Conservation (phyloP, 2,888 invertebrate genomes). For the Acholoe squamosa region DNA sequence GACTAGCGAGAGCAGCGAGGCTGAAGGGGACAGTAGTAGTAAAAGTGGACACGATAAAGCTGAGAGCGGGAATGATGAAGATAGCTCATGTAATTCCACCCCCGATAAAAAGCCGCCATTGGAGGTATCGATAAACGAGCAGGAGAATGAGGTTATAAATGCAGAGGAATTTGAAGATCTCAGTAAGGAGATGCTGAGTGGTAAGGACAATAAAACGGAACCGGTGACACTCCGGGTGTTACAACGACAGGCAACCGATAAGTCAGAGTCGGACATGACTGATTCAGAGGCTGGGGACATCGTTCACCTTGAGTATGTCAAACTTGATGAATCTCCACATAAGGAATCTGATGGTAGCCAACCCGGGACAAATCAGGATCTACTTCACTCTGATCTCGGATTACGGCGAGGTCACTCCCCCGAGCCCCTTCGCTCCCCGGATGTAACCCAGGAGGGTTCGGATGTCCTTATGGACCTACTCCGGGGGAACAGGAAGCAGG, state of each 20-base stretch:
- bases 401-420: not conserved
- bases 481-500: too few relatives aligned
- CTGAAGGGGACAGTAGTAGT: constrained; percentile 21
- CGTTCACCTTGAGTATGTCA: constrained; percentile 49
- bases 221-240: not conserved
- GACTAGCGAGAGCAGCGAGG: not conserved
- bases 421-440: not conserved
- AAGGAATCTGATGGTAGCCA: not conserved
- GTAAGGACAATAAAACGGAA: not conserved
- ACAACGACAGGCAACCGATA: not conserved
- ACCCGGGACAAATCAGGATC: not conserved
- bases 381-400: constrained; percentile 7
- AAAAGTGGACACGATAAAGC: constrained; percentile 1
- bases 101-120: constrained; percentile 36
- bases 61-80: constrained; percentile 38
- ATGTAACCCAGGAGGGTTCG: not conserved
- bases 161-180: constrained; percentile 28
- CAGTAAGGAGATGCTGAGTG: not conserved
- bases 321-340: constrained; percentile 37
- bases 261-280: constrained; percentile 57
- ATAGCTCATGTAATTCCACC: constrained; percentile 25
- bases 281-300: constrained; percentile 45
- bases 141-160: constrained; percentile 7
- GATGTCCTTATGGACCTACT: constrained; percentile 2
- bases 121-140: constrained; percentile 32